Conservation (phyloP, 2,797 vertebrate genomes). For the Gadopsis marmoratus region DNA sequence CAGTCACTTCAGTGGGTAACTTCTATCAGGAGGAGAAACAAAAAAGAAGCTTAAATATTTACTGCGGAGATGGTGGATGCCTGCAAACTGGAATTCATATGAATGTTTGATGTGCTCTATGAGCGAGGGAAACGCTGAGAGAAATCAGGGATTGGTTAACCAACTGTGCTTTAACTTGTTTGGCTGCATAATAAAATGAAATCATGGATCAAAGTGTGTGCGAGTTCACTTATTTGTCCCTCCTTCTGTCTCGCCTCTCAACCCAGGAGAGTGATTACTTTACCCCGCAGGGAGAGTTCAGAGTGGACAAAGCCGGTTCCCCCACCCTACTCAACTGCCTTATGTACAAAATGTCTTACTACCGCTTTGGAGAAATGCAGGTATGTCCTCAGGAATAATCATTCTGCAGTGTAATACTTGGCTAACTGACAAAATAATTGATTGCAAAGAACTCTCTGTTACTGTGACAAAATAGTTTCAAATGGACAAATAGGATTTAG, state of each 20-base stretch:
- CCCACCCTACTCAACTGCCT: constrained; percentile 96
- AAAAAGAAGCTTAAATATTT: neutral
- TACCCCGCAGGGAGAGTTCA: constrained; percentile 96
- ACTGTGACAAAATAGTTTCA: neutral
- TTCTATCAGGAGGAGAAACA: neutral
- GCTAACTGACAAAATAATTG: neutral
- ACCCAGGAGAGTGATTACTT: constrained; percentile 97
- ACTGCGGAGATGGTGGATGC: neutral
- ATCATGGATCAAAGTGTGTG: constrained; percentile 30
- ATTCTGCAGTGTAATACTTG: neutral
- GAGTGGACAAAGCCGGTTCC: constrained; percentile 96
- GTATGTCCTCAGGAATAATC: constrained; percentile 66
- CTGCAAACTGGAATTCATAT: constrained; percentile 2
- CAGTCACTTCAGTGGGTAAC: neutral
- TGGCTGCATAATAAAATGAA: neutral
- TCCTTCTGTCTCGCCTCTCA: constrained; percentile 27
- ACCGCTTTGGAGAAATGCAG: constrained; percentile 99
- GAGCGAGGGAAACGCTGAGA: neutral
- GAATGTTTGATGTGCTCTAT: constrained; percentile 21
- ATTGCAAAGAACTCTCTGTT: neutral
- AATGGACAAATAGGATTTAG: neutral
- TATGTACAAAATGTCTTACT: constrained; percentile 99
- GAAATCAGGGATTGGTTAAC: neutral
- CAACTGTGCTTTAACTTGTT: constrained; percentile 5
- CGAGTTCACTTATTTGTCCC: constrained; percentile 3